Conservation (phyloP, 2,888 invertebrate genomes). For the Malthinus flaveolus region DNA sequence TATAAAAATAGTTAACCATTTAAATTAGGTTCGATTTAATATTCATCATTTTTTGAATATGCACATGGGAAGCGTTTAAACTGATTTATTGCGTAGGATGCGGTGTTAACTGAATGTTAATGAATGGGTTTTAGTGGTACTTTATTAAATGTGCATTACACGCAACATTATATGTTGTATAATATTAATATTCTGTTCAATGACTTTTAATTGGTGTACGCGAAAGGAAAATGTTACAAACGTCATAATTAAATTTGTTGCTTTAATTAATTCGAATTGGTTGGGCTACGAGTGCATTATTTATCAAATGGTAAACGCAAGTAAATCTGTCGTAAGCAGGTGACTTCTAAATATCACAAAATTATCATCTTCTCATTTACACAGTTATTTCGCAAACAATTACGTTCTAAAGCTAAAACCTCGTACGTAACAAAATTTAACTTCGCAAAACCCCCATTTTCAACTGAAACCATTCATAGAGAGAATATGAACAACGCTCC, state of each 20-base stretch:
- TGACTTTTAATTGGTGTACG: constrained; percentile 2
- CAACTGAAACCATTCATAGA: no score
- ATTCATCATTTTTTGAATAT: constrained; percentile 9
- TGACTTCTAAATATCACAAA: constrained; percentile 23
- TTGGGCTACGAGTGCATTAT: constrained; percentile 17
- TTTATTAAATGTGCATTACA: constrained; percentile 16
- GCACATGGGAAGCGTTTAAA: constrained; percentile 10
- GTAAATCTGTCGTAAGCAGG: constrained; percentile 20
- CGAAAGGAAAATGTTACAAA: background rate
- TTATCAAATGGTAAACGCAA: constrained; percentile 16
- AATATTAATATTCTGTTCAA: constrained; percentile 9
- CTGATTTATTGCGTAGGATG: constrained; percentile 8
- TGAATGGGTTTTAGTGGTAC: constrained; percentile 12
- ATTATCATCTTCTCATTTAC: constrained; percentile 21
- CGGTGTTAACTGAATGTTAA: constrained; percentile 17
- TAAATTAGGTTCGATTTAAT: constrained; percentile 4
- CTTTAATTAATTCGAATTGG: constrained; percentile 13
- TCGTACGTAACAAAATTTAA: constrained; percentile 17
- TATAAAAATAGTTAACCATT: constrained; percentile 4
- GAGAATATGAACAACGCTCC: no score
- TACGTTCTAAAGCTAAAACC: constrained; percentile 15
- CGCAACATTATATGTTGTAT: constrained; percentile 4
- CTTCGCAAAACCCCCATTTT: background rate
- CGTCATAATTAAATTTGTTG: constrained; percentile 5
- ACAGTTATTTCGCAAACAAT: constrained; percentile 11